Evolutionary conservation across 2,888 invertebrate species (phyloP).

Genomic region (Biston stratarius): DNA sequence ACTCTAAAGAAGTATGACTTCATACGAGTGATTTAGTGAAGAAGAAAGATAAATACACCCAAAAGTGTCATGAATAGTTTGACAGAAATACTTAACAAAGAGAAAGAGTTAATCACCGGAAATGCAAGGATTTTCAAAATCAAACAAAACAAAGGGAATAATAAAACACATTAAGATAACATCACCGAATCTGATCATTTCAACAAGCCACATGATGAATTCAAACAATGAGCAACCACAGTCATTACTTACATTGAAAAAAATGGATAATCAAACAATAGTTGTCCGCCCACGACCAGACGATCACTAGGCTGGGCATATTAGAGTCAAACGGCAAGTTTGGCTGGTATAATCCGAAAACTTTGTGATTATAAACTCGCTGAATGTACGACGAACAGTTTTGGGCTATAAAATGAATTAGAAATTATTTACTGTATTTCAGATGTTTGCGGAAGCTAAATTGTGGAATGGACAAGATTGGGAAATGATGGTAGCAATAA

Average conservation of each 20-base stretch:
- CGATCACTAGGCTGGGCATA: conserved; percentile 32
- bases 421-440: neutral
- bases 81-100: neutral
- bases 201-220: conserved; percentile 7
- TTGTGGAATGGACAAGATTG: neutral
- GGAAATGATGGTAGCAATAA: too few species aligned
- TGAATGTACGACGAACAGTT: conserved; percentile 40
- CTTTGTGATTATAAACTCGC: conserved; percentile 45
- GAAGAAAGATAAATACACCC: too few species aligned
- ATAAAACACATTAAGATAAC: conserved; percentile 5
- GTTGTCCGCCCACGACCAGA: conserved; percentile 47
- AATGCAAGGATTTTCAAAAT: neutral
- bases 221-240: conserved; percentile 21
- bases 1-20: too few species aligned
- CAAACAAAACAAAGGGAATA: neutral
- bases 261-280: conserved; percentile 48
- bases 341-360: conserved; percentile 40
- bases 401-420: conserved; percentile 17
- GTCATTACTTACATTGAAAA: conserved; percentile 20
- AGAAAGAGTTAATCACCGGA: too few species aligned
- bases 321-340: conserved; percentile 36
- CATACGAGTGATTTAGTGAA: too few species aligned
- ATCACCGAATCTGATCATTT: conserved; percentile 2
- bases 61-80: too few species aligned
- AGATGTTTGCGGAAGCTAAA: neutral